Evolutionary conservation across 2,888 invertebrate species (phyloP), one percentile per base, ranked within the genome.

Genomic region (Cerceris ruficornis): DNA sequence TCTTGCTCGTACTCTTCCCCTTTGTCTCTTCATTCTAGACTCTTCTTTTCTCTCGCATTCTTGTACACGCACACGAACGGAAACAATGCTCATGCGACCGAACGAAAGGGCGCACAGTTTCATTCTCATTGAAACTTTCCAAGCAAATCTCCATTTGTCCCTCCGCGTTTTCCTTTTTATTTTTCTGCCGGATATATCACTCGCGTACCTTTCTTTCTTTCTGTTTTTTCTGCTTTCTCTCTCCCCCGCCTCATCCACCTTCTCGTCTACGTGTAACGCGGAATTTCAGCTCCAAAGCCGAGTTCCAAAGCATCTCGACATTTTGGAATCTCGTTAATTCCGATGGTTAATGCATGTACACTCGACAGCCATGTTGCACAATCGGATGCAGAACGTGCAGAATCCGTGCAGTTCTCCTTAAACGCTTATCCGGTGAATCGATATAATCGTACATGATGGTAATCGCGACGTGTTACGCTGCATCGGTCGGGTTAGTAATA

Each of bases 391-490:
- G 13, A 11, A 52, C 14, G 7, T n/a, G 14, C 7, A 13, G 14
- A 59, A 9, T n/a, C n/a, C n/a, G 46, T 39, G 14, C 41, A 52
- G n/a, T 13, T n/a, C 8, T 46, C 42, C n/a, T 67, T 67, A 46
- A 39, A 57, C 46, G 17, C 58, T 60, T 9, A 28, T 28, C 8
- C 69, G 52, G 52, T 15, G 52, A 15, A 75, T 65, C 52, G 65
- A 41, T 28, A 28, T 28, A 59, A 52, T 65, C 59, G 42, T 43
- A 62, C 57, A 64, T 72, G 85, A 85, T 85, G 77, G 54, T 83
- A 81, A 85, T 85, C 84, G 75, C 81, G 71, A 80, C 83, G 81
- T 85, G 85, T 82, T 81, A 82, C 73, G 75, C 67, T 39, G 69
- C 49, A 66, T 66, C 65, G 66, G 66, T 70, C 54, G 49, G 50